phyloP scores from a whole-genome alignment of 2,888 invertebrate genomes.

The Parnassius mnemosyne region DNA sequence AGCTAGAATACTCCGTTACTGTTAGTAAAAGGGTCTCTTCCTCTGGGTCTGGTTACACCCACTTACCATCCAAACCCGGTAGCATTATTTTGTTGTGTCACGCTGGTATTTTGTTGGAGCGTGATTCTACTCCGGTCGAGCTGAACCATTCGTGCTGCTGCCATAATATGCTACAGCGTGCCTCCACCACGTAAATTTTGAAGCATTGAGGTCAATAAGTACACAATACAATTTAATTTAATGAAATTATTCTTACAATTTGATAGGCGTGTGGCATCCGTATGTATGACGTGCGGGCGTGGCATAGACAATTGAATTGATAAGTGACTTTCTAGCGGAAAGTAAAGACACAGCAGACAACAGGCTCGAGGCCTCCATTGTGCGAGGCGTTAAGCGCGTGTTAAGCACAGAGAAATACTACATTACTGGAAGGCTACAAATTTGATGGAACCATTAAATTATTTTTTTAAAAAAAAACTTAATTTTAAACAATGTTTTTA shows the following conservation, averaged over 20 bases:
- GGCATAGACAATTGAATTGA: constrained; percentile 72
- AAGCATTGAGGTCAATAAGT: constrained; percentile 2
- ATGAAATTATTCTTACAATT: constrained; percentile 43
- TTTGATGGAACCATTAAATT: neutral
- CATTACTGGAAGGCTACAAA: neutral
- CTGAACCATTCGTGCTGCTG: too few species aligned
- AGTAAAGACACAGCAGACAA: constrained; percentile 30
- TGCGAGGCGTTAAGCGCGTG: constrained; percentile 23
- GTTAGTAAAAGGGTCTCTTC: too few species aligned
- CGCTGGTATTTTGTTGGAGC: too few species aligned
- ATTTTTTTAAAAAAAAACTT: too few species aligned
- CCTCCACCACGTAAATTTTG: neutral
- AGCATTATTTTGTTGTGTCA: too few species aligned
- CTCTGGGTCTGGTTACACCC: too few species aligned
- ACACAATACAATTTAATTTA: constrained; percentile 32
- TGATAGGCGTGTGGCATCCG: constrained; percentile 44
- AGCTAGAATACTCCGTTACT: too few species aligned
- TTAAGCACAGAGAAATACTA: neutral
- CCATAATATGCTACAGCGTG: too few species aligned
- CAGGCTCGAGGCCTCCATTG: constrained; percentile 24
- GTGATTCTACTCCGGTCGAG: too few species aligned
- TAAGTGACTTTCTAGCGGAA: constrained; percentile 68
- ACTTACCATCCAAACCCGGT: too few species aligned
- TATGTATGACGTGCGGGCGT: constrained; percentile 48
- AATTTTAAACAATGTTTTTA: too few species aligned